These are phyloP conservation scores for Leptonema lineaticorne DNA, from an alignment of 1,140 invertebrate genomes.

Conservation along the genomic window DNA sequence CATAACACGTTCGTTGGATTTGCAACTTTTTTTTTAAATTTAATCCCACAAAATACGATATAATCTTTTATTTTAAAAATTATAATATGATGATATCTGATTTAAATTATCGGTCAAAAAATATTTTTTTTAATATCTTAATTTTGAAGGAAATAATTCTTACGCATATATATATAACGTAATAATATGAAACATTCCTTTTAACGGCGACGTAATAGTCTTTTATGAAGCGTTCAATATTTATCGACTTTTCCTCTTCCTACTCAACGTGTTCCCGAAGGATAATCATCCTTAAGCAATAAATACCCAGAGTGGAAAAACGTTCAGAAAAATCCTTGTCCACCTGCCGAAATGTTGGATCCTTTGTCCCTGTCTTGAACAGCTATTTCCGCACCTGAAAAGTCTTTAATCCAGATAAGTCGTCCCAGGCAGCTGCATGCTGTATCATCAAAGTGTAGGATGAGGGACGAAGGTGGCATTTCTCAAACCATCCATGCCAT, in stretches of 20 bases:
- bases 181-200: too few relatives aligned
- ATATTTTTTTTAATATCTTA: too few relatives aligned
- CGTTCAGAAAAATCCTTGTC: background rate
- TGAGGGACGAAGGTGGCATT: background rate
- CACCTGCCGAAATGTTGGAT: conserved; percentile 23
- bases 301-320: conserved; percentile 1
- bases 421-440: conserved; percentile 24
- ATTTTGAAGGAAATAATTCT: too few relatives aligned
- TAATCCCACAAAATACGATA: too few relatives aligned
- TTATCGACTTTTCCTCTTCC: conserved; percentile 1
- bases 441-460: background rate
- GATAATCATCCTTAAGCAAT: background rate
- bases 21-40: too few relatives aligned
- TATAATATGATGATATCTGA: too few relatives aligned
- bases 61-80: too few relatives aligned
- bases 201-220: conserved; percentile 2
- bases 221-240: conserved; percentile 16
- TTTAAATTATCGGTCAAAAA: too few relatives aligned
- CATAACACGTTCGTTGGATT: too few relatives aligned
- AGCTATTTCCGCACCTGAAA: conserved; percentile 28
- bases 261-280: background rate
- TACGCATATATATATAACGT: too few relatives aligned
- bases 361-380: conserved; percentile 21
- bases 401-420: conserved; percentile 41
- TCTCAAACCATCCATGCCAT: background rate